phyloP scores from a whole-genome alignment of 2,113 vertebrate genomes.

The Hemibagrus wyckioides region DNA sequence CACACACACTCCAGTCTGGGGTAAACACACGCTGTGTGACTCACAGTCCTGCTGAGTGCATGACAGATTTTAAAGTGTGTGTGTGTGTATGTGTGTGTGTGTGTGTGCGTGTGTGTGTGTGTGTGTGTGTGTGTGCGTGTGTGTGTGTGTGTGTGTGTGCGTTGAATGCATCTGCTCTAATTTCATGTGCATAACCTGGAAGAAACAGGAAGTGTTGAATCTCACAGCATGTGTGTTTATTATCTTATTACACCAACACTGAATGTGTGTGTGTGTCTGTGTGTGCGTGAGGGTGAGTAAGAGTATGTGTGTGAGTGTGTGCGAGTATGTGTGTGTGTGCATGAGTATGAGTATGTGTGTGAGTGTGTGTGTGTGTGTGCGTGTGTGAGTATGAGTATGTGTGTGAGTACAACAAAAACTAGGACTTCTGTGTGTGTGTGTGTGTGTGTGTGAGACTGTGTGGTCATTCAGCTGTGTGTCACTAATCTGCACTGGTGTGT shows the following conservation, averaged over 20 bases:
- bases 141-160: neutral
- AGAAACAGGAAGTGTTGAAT: neutral
- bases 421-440: slow-evolving; percentile 2
- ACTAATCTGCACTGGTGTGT: neutral
- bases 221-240: neutral
- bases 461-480: neutral
- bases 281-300: neutral
- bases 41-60: neutral
- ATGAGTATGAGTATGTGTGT: neutral
- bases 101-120: neutral
- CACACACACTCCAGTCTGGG: neutral
- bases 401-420: too few relatives aligned
- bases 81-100: neutral
- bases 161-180: neutral
- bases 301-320: neutral
- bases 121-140: neutral
- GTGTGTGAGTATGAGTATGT: neutral
- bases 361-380: neutral
- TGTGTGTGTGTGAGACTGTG: neutral
- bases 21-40: slow-evolving; percentile 15
- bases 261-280: neutral
- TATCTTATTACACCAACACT: neutral
- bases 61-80: neutral
- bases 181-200: neutral
- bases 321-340: neutral